Conservation (phyloP, 2,888 invertebrate genomes). For the Euplexia lucipara region DNA sequence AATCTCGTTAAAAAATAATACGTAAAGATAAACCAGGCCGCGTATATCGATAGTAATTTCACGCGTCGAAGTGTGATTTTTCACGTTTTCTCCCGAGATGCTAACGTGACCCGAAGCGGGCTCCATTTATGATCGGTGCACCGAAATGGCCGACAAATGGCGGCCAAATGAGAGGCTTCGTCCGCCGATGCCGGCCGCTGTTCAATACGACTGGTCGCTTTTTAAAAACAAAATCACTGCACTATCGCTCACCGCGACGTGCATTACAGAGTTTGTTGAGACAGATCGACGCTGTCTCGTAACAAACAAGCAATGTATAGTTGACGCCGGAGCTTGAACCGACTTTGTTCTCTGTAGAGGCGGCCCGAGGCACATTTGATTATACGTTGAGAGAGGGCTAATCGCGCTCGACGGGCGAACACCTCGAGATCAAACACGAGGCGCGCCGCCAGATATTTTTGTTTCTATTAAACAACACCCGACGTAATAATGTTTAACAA, state of each 20-base stretch:
- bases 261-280: constrained; percentile 58
- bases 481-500: constrained; percentile 91
- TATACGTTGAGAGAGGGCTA: constrained; percentile 91
- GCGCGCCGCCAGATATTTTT: constrained; percentile 91
- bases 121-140: constrained; percentile 90
- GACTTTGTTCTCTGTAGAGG: constrained; percentile 71
- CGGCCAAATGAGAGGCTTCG: constrained; percentile 91
- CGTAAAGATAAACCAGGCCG: constrained; percentile 57
- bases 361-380: constrained; percentile 89
- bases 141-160: constrained; percentile 91
- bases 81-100: constrained; percentile 88
- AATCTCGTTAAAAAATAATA: constrained; percentile 61
- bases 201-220: constrained; percentile 80
- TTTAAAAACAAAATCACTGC: constrained; percentile 70
- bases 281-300: constrained; percentile 4
- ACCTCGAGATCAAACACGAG: constrained; percentile 91
- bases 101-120: constrained; percentile 89
- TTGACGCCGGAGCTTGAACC: constrained; percentile 42
- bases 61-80: constrained; percentile 89
- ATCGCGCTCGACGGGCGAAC: constrained; percentile 91
- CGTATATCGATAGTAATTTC: constrained; percentile 80
- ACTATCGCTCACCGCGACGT: constrained; percentile 27
- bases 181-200: constrained; percentile 85
- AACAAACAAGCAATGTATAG: constrained; percentile 70
- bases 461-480: constrained; percentile 92